A percentile compares a stretch with the other conserved stretches of the same genome.
phyloP scores from a whole-genome alignment of 2,113 vertebrate species.

The Ramphastos sulfuratus region DNA sequence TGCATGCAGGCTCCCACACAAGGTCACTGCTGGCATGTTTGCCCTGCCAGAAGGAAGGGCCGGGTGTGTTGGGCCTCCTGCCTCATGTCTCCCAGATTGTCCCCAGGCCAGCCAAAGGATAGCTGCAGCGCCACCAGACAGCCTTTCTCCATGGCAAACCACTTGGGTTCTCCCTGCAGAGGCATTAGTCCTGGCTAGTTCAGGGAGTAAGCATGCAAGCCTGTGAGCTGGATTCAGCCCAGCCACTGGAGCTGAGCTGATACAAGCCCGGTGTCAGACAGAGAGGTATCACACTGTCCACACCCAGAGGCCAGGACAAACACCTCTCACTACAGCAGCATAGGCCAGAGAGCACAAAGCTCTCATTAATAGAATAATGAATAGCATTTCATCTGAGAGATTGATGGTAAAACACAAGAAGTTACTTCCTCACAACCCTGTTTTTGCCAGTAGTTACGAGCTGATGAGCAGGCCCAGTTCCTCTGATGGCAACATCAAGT shows the following conservation, averaged over 20 bases:
- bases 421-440: not conserved
- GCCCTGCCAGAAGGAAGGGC: not conserved
- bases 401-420: not conserved
- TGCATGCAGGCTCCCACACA: not conserved
- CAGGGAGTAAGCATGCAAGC: not conserved
- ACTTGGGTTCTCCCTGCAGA: not conserved
- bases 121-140: not conserved
- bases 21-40: not conserved
- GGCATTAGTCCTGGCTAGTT: not conserved
- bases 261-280: accelerated
- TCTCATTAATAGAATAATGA: not conserved
- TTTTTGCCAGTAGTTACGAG: not conserved
- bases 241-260: not conserved
- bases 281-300: not conserved
- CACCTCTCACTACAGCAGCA: not conserved
- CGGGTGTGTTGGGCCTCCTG: not conserved
- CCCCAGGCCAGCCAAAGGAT: not conserved
- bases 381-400: not conserved
- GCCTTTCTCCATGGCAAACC: not conserved
- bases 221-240: not conserved
- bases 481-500: not conserved
- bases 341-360: not conserved
- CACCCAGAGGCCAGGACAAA: not conserved
- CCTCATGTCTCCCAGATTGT: not conserved
- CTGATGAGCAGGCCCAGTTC: not conserved